A percentile compares a stretch with the other conserved stretches of the same genome.
Conservation (phyloP, 2,113 vertebrate species). For the Ia io region DNA sequence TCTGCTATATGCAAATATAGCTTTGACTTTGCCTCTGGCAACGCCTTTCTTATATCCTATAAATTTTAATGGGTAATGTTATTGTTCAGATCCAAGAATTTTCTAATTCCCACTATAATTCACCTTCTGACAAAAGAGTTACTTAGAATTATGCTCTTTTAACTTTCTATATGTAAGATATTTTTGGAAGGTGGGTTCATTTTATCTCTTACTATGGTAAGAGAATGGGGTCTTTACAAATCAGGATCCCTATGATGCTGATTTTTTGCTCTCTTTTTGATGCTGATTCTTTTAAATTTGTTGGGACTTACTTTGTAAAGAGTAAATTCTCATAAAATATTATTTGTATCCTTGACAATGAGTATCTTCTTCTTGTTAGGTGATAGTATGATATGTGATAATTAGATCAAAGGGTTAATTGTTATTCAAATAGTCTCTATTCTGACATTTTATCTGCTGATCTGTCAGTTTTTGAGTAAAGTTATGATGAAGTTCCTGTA, state of each 20-base stretch:
- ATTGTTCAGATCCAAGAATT: not conserved
- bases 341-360: not conserved
- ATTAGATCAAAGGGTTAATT: not conserved
- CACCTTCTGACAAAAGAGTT: not conserved
- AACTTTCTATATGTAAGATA: not conserved
- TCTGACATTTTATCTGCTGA: not conserved
- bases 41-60: not conserved
- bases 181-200: not conserved
- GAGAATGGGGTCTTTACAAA: not conserved
- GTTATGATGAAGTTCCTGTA: not conserved
- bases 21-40: not conserved
- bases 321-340: not conserved
- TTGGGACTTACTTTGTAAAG: not conserved
- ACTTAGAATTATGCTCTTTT: not conserved
- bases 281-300: not conserved
- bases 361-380: not conserved
- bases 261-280: not conserved
- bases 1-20: not conserved
- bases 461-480: not conserved
- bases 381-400: not conserved
- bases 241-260: not conserved
- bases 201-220: not conserved
- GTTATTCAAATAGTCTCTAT: not conserved
- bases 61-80: not conserved
- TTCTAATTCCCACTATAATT: constrained; percentile 11